These are phyloP conservation scores for Taxidea taxus DNA, from an alignment of 2,113 vertebrate genomes.

Conservation along the genomic window DNA sequence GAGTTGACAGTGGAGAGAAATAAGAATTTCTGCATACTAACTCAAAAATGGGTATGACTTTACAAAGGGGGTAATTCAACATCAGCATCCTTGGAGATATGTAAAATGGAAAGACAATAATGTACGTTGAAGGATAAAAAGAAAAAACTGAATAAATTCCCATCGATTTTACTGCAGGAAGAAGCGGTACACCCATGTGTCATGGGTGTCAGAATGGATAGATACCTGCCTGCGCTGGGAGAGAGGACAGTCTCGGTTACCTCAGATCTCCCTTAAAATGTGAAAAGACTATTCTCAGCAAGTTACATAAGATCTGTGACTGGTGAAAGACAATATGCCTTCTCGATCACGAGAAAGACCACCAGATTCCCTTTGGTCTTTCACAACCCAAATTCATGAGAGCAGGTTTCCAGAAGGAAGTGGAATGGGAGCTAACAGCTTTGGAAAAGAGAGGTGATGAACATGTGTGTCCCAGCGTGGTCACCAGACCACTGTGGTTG, in stretches of 20 bases:
- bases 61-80: neutral
- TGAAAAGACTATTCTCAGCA: neutral
- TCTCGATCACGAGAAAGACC: neutral
- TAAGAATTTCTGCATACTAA: neutral
- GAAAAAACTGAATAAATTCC: neutral
- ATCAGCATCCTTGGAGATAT: neutral
- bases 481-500: neutral
- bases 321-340: neutral
- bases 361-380: neutral
- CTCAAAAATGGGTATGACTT: neutral
- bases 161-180: neutral
- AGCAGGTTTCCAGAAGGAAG: neutral
- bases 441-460: neutral
- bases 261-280: neutral
- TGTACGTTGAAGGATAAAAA: neutral
- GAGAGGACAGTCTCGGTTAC: neutral
- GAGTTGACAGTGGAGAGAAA: neutral
- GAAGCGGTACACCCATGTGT: neutral
- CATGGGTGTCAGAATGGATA: neutral
- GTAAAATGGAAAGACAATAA: neutral
- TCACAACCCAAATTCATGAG: neutral
- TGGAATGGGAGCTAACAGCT: neutral
- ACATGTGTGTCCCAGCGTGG: accelerated
- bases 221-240: neutral
- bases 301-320: neutral